Evolutionary conservation across 2,113 vertebrate genomes (phyloP).

Genomic region (Ammodytes dubius): DNA sequence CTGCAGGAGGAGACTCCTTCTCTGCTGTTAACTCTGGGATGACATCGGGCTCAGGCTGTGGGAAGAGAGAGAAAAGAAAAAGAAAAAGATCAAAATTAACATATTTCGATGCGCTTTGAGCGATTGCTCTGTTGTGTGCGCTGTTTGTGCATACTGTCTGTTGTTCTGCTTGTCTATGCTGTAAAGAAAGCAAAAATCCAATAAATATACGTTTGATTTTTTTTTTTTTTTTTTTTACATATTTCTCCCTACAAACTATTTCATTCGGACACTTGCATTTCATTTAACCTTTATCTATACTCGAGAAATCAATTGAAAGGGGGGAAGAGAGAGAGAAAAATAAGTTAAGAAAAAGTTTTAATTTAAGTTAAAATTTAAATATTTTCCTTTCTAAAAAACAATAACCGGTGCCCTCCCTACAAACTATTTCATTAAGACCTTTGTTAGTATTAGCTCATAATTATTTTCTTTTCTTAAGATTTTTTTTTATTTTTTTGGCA

Average conservation of each 20-base stretch:
- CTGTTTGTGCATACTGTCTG: no score
- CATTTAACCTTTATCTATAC: neutral
- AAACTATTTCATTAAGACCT: neutral
- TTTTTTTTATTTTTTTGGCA: no score
- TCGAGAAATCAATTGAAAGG: no score
- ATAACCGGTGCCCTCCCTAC: neutral
- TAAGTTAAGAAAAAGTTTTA: neutral
- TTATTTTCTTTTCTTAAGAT: no score
- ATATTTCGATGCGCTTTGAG: neutral
- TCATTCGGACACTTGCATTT: neutral
- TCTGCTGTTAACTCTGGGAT: conserved; percentile 14
- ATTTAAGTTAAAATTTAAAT: neutral
- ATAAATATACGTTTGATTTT: no score
- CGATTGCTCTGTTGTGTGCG: no score
- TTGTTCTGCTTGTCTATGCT: no score
- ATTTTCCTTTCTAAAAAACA: neutral
- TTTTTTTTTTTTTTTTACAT: no score
- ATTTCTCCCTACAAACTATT: neutral
- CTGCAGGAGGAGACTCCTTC: neutral
- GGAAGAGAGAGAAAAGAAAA: conserved; percentile 16
- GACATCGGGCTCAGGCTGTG: conserved; percentile 23
- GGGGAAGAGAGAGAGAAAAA: conserved; percentile 10
- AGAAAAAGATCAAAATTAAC: neutral
- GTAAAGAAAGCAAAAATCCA: no score
- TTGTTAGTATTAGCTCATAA: neutral